Evolutionary conservation across 2,888 invertebrate species (phyloP), one percentile per base, ranked within the genome.

Genomic region (Hartigia nigra): DNA sequence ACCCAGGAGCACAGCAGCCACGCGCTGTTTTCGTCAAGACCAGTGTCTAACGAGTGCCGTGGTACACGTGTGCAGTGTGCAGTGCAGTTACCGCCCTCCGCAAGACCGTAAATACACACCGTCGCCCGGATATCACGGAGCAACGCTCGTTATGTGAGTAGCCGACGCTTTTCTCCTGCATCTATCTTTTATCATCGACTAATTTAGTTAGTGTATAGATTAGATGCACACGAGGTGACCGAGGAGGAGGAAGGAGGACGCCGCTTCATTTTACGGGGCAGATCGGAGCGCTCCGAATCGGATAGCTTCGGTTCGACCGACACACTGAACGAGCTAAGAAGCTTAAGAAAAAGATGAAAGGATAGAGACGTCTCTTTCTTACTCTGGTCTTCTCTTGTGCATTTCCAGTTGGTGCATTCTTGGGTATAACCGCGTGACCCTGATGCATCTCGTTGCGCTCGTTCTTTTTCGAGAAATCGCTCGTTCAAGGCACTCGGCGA

Each of bases 121-220:
- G 79, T 34, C 80, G 83, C 76, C 82, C 79, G 82, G 78, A 85
- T 87, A 85, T 84, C 84, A 86, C 82, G 81, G 80, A 87, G 85
- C 83, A 77, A 80, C 83, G 82, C 79, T 82, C 80, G 80, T 88
- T 88, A 87, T 86, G 88, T 88, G 86, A 88, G 88, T 88, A 87
- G 23, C 55, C 55, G 23, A 55, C 55, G 55, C 55, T 55, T 9
- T 55, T 55, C 55, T 55, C 9, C 23, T 55, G 55, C 55, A 55
- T 55, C 9, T 55, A 55, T 55, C 55, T 55, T 55, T 55, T 55
- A 55, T 55, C 55, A 55, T 55, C 23, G 23, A 23, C 55, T 55
- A 55, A 55, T 55, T 23, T 9, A 55, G 23, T 9, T 2, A 55
- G 5, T 23, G 55, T 9, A 55, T 55, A 55, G 9, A 55, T 55